Percentiles rank a stretch among this genome's conserved stretches.
Evolutionary conservation across 1,140 invertebrate species (phyloP).

Genomic region (Chironomus tepperi): DNA sequence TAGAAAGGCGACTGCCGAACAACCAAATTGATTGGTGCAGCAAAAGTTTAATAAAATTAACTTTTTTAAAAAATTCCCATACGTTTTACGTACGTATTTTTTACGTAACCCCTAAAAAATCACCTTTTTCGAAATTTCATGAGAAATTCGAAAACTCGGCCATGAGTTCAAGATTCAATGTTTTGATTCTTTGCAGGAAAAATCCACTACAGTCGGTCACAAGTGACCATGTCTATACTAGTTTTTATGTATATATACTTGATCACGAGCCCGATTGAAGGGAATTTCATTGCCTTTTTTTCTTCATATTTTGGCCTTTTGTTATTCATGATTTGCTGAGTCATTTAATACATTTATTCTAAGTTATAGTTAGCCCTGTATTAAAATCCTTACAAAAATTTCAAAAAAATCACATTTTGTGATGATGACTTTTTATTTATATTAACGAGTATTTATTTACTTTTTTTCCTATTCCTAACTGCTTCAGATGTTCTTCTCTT

Average conservation of each 20-base stretch:
- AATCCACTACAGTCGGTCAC: too few relatives aligned
- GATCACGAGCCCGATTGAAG: slow-evolving; percentile 11
- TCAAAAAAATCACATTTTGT: background rate
- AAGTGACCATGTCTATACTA: too few relatives aligned
- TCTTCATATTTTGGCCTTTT: background rate
- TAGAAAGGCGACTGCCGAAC: too few relatives aligned
- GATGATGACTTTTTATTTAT: slow-evolving; percentile 9
- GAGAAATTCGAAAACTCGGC: too few relatives aligned
- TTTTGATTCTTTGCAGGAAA: too few relatives aligned
- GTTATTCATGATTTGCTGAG: background rate
- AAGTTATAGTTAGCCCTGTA: background rate
- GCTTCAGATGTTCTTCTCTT: background rate
- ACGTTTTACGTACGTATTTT: too few relatives aligned
- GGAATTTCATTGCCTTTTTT: background rate
- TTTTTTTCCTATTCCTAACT: background rate
- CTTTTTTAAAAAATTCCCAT: too few relatives aligned
- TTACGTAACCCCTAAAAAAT: too few relatives aligned
- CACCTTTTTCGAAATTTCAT: too few relatives aligned
- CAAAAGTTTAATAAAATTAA: too few relatives aligned
- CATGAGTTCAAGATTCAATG: too few relatives aligned
- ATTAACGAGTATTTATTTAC: slow-evolving; percentile 15
- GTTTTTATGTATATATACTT: background rate
- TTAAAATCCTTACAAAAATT: background rate
- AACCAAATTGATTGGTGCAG: too few relatives aligned
- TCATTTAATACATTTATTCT: background rate